Percentiles rank a stretch among this genome's conserved stretches.
Conservation (phyloP, 1,140 invertebrate genomes). For the Kradibia gibbosae region DNA sequence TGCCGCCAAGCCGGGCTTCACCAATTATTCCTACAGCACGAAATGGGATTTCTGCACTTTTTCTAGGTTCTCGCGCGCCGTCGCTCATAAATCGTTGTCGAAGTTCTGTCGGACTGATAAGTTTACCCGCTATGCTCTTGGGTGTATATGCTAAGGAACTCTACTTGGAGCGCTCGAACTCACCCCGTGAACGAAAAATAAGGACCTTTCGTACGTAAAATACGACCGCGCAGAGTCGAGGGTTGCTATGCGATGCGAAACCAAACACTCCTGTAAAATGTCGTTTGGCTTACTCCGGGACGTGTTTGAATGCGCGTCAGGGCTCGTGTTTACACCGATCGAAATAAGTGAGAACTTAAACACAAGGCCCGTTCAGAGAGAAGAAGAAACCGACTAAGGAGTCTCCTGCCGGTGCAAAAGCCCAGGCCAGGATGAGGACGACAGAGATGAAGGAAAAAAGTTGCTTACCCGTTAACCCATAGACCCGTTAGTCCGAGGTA, state of each 20-base stretch:
- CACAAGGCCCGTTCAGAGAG: background rate
- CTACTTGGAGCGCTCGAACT: background rate
- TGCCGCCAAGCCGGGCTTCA: no score
- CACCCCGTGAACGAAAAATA: background rate
- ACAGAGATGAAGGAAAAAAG: background rate
- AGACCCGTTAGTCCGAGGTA: background rate
- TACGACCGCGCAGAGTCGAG: background rate
- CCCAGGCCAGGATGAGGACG: background rate
- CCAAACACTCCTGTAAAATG: background rate
- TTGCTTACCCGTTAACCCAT: background rate
- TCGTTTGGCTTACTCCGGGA: background rate
- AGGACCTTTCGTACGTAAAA: background rate
- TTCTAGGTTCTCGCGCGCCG: background rate
- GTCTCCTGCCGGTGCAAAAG: background rate
- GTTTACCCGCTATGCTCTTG: background rate
- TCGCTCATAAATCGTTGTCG: background rate
- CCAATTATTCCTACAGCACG: background rate
- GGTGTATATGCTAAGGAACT: background rate
- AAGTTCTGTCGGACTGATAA: background rate
- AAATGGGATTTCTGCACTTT: constrained; percentile 3
- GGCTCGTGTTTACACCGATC: background rate
- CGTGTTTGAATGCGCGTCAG: background rate
- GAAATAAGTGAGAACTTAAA: background rate
- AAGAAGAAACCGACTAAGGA: background rate
- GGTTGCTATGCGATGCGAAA: background rate